Evolutionary conservation across 2,113 vertebrate genomes (phyloP).

Genomic region (Cyanistes caeruleus): DNA sequence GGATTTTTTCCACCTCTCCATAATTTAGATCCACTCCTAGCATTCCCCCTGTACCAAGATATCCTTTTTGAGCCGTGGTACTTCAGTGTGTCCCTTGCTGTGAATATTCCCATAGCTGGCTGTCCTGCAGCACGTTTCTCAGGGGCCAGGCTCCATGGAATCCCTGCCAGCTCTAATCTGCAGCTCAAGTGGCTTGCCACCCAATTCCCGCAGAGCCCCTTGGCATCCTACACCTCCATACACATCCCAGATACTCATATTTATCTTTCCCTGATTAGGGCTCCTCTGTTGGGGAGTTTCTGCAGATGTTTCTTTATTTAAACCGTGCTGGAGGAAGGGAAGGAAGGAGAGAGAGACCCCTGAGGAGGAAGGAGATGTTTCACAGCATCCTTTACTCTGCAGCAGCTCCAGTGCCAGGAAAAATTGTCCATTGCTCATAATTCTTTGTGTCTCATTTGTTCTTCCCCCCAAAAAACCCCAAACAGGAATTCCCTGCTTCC

Average conservation of each 20-base stretch:
- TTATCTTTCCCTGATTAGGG: conserved; percentile 20
- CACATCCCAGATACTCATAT: background rate
- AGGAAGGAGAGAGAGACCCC: conserved; percentile 52
- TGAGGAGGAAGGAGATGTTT: conserved; percentile 60
- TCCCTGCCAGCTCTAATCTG: background rate
- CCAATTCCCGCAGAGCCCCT: background rate
- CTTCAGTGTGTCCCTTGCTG: background rate
- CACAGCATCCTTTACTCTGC: conserved; percentile 23
- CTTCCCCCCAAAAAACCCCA: background rate
- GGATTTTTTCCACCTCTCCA: background rate
- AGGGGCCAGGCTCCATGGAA: background rate
- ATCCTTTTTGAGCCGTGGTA: fast-evolving
- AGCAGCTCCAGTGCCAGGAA: conserved; percentile 26
- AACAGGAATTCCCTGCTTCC: conserved; percentile 72
- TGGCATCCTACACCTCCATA: background rate
- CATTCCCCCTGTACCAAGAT: background rate
- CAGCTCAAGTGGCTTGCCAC: conserved; percentile 6
- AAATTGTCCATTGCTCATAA: conserved; percentile 1
- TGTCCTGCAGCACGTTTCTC: background rate
- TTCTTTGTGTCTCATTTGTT: conserved; percentile 44
- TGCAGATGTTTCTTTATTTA: conserved; percentile 72
- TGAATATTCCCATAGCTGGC: fast-evolving
- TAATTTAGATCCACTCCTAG: background rate
- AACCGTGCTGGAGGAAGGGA: conserved; percentile 22
- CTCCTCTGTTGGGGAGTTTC: background rate